Evolutionary conservation across 2,888 invertebrate species (phyloP).

Genomic region (Oeneis ivallda): DNA sequence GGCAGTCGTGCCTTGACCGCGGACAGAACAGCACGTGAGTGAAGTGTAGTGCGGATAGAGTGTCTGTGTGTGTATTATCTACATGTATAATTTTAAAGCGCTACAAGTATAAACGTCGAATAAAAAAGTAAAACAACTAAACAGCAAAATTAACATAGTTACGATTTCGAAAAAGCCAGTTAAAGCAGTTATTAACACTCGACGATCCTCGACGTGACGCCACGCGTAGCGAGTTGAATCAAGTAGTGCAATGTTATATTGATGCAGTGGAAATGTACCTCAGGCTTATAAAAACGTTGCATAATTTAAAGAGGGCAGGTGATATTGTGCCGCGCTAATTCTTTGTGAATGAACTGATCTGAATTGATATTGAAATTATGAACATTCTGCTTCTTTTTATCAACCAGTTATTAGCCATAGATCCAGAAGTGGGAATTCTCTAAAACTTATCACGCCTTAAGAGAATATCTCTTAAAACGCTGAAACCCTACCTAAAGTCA

Average conservation of each 20-base stretch:
- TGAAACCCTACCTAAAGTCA: too few relatives aligned
- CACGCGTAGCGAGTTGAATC: constrained; percentile 4
- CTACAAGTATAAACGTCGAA: not conserved
- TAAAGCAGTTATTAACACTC: constrained; percentile 17
- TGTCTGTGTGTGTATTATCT: too few relatives aligned
- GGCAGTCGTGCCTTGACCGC: too few relatives aligned
- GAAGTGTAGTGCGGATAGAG: too few relatives aligned
- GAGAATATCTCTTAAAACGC: too few relatives aligned
- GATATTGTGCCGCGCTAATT: not conserved
- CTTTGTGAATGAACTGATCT: not conserved
- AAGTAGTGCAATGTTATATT: constrained; percentile 7
- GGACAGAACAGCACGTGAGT: too few relatives aligned
- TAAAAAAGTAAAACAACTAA: not conserved
- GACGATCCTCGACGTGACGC: constrained; percentile 4
- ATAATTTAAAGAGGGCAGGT: not conserved
- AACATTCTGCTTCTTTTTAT: not conserved
- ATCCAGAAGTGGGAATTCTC: too few relatives aligned
- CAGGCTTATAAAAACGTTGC: not conserved
- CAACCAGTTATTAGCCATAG: too few relatives aligned
- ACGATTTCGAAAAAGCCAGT: constrained; percentile 12
- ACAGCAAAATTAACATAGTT: constrained; percentile 10
- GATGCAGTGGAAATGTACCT: not conserved
- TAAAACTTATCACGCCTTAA: too few relatives aligned
- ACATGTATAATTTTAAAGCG: too few relatives aligned
- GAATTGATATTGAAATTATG: not conserved